Evolutionary conservation across 1,140 invertebrate species (phyloP), one percentile per base, ranked within the genome.

Genomic region (Myzus persicae): DNA sequence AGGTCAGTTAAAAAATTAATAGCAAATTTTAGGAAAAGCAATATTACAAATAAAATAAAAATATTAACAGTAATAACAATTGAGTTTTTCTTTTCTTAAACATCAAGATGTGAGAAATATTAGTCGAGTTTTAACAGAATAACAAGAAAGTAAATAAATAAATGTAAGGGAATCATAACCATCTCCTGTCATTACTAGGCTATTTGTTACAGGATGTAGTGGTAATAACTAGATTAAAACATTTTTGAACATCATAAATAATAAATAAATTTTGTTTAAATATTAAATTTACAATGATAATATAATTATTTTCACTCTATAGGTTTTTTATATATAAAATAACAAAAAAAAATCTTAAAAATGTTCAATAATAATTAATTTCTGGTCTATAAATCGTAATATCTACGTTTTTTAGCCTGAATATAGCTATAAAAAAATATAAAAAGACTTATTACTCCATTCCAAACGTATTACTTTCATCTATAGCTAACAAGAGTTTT

Each of bases 391-490:
- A 84, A 85, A 92, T 82, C 91, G 91, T 93, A 93, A 81, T 93
- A 42, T 8, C 91, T 93, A 93, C 44, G 91, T 3, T 46, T 85
- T 84, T 54, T 93, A 93, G 46, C 76, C 81, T 51, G 81, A 93
- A 93, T 38, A 51, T 54, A 31, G 76, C 46, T 93, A 48, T 93
- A 85, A 85, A 93, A 81, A 85, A 40, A 38, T 84, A 93, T 92
- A 88, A 89, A 93, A 93, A 93, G 42, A 76, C 76, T 82, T 81
- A 85, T 91, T 96, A 99, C 96, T 99, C 99, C 95, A 99, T 99
- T 94, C 98, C 98, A 96, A 99, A 99, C 24, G 98, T 99, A 95
- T 98, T 99, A 31, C 98, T 99, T 96, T 99, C 99, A 95, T 99
- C 98, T 46, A 99, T 98, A 87, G 99, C 99, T 94, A 99, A 96